Conservation (phyloP, 1,140 invertebrate species). For the Plutomurus gul region DNA sequence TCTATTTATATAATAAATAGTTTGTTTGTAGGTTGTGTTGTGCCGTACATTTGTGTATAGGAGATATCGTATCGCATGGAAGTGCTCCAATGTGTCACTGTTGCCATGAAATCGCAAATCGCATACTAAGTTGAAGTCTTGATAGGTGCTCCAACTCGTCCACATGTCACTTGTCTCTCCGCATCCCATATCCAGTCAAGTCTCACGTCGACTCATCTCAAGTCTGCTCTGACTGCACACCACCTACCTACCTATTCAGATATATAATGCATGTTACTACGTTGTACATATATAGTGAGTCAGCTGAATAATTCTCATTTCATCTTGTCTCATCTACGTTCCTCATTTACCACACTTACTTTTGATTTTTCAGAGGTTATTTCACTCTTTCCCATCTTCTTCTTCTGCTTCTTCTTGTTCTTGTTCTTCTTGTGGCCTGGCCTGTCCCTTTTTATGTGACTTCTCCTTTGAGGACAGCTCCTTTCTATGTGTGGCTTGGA, state of each 20-base stretch:
- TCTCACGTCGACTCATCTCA: not conserved
- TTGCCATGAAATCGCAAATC: conserved; percentile 37
- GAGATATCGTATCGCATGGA: not conserved
- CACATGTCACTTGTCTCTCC: conserved; percentile 36
- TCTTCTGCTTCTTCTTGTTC: not conserved
- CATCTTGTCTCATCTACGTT: conserved; percentile 31
- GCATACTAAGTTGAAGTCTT: conserved; percentile 39
- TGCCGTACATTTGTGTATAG: not conserved
- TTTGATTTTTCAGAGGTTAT: not conserved
- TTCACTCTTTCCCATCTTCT: not conserved
- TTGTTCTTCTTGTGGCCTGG: not conserved
- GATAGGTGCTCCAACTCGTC: conserved; percentile 26
- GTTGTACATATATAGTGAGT: not conserved
- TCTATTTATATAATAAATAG: not conserved
- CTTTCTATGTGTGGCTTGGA: not conserved
- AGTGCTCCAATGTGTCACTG: conserved; percentile 36
- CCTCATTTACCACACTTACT: conserved; percentile 39
- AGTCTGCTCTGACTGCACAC: not conserved
- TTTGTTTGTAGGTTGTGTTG: not conserved
- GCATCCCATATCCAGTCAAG: not conserved
- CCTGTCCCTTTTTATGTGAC: conserved; percentile 11
- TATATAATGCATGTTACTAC: no score
- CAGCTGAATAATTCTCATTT: conserved; percentile 21
- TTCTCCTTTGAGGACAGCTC: not conserved
- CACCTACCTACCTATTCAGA: no score